Conservation (phyloP, 2,888 invertebrate species). For the Philereme vetulata region DNA sequence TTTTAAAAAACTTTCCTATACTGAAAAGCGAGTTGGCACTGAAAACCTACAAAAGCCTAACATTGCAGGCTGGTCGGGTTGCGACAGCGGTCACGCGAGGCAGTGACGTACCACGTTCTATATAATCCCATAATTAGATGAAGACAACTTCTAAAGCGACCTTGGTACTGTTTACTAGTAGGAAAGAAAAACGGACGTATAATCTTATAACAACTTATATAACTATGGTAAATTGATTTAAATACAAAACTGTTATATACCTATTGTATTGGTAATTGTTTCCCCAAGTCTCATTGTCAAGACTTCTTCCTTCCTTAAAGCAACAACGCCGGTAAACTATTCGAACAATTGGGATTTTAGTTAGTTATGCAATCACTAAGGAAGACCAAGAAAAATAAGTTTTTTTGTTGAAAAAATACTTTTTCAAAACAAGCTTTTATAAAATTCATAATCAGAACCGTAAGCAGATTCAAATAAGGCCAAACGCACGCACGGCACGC, state of each 20-base stretch:
- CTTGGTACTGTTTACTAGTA: constrained; percentile 11
- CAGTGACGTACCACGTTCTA: constrained; percentile 40
- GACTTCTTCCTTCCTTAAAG: constrained; percentile 9
- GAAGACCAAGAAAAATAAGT: neutral
- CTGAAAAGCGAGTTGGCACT: constrained; percentile 1
- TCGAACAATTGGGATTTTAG: constrained; percentile 1
- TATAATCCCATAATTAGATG: constrained; percentile 70
- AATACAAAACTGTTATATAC: too few species aligned
- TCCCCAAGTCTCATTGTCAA: constrained; percentile 1
- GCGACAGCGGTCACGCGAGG: constrained; percentile 47
- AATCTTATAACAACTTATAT: neutral
- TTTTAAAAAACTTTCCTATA: neutral
- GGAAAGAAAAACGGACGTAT: constrained; percentile 13
- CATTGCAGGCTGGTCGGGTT: constrained; percentile 31
- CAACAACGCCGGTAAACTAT: too few species aligned
- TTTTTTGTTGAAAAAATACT: too few species aligned
- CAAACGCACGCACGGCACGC: too few species aligned
- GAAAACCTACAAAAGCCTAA: constrained; percentile 24
- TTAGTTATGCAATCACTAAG: neutral
- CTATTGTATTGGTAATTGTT: neutral
- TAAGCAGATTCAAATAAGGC: too few species aligned
- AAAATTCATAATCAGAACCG: too few species aligned
- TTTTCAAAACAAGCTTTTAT: too few species aligned
- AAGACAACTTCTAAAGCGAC: constrained; percentile 40
- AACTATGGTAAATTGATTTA: constrained; percentile 1